Conservation (phyloP, 2,113 vertebrate species). For the Entomyzon cyanotis region DNA sequence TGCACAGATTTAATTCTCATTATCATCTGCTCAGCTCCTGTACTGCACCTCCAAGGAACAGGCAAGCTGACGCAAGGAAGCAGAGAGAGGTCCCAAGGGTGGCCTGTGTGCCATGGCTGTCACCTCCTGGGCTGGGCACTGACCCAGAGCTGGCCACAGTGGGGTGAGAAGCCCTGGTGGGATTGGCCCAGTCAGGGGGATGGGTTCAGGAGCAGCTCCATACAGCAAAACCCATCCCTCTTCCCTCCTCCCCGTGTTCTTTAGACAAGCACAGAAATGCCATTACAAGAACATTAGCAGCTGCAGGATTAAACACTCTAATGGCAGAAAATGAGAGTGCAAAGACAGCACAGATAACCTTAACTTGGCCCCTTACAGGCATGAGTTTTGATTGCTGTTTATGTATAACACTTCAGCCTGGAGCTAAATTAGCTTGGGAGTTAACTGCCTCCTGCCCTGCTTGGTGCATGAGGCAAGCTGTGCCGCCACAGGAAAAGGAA, state of each 20-base stretch:
- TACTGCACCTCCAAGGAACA: rapidly evolving
- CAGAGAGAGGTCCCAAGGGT: rapidly evolving
- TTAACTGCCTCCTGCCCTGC: conserved; percentile 62
- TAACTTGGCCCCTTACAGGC: conserved; percentile 35
- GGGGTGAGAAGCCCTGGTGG: background rate
- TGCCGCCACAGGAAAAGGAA: conserved; percentile 16
- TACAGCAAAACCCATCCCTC: background rate
- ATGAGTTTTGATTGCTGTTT: conserved; percentile 60
- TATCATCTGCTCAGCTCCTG: background rate
- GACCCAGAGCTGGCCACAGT: background rate
- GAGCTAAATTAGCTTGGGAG: conserved; percentile 53
- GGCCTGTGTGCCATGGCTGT: background rate
- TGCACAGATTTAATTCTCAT: background rate
- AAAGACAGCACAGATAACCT: conserved; percentile 61
- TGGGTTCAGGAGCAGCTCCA: background rate
- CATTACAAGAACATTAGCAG: conserved; percentile 53
- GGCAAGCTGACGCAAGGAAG: background rate
- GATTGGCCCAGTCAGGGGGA: background rate
- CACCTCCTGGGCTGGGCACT: background rate
- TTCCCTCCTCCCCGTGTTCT: background rate
- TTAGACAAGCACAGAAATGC: conserved; percentile 39
- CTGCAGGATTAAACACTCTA: conserved; percentile 52
- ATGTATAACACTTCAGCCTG: conserved; percentile 36
- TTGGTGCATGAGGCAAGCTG: conserved; percentile 29
- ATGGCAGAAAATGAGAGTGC: conserved; percentile 57